These are phyloP conservation scores for Carassius auratus DNA, from an alignment of 2,113 vertebrate species.

Conservation along the genomic window DNA sequence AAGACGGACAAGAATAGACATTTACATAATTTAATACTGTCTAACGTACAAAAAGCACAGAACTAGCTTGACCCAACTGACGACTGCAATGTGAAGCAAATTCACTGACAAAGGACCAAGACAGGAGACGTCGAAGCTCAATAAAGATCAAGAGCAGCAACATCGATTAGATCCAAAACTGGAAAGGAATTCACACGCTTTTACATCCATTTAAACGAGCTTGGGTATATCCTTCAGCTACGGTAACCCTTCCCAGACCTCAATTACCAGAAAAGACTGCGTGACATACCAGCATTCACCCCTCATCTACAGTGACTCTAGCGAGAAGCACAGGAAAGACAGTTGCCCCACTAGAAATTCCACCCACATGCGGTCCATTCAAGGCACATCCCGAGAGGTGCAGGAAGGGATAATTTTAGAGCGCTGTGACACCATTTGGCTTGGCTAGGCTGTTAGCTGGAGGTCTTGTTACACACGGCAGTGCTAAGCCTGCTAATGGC, in stretches of 20 bases:
- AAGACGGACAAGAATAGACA: not conserved
- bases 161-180: slow-evolving; percentile 43
- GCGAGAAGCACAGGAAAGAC: slow-evolving; percentile 63
- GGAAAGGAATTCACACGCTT: slow-evolving; percentile 38
- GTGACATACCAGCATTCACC: slow-evolving; percentile 33
- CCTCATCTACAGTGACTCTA: slow-evolving; percentile 25
- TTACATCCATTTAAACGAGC: slow-evolving; percentile 36
- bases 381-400: slow-evolving; percentile 37
- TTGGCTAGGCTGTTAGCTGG: slow-evolving; percentile 54
- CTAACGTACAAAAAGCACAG: not conserved
- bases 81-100: not conserved
- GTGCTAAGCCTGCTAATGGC: slow-evolving; percentile 60
- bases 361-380: slow-evolving; percentile 39
- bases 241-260: slow-evolving; percentile 1
- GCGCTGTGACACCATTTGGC: slow-evolving; percentile 37
- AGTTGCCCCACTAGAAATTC: slow-evolving; percentile 40
- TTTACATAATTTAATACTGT: slow-evolving; percentile 2
- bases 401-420: slow-evolving; percentile 73
- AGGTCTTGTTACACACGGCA: slow-evolving; percentile 66
- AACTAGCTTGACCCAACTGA: not conserved
- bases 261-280: slow-evolving; percentile 71
- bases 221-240: not conserved
- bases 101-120: not conserved
- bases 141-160: slow-evolving; percentile 10
- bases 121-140: not conserved